Evolutionary conservation across 2,888 invertebrate genomes (phyloP).

Genomic region (Entomobrya multifasciata): DNA sequence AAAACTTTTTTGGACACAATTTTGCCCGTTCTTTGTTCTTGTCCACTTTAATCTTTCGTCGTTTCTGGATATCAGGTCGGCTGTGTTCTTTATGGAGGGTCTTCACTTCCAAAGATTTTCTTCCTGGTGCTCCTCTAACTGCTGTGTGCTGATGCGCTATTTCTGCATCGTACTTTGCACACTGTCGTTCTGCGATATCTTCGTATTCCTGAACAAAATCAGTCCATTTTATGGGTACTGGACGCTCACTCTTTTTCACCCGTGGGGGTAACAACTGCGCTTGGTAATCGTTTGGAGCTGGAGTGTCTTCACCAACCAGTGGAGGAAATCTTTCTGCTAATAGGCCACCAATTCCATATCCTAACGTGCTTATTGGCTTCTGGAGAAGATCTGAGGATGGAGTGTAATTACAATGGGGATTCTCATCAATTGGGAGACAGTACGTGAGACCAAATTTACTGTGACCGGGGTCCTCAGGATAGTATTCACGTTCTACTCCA

Average conservation of each 20-base stretch:
- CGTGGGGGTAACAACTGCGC: conserved; percentile 1
- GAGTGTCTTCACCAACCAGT: neutral
- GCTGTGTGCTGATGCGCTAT: neutral
- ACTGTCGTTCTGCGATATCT: conserved; percentile 14
- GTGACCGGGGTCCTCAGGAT: conserved; percentile 58
- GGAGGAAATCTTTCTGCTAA: conserved; percentile 40
- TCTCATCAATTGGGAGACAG: conserved; percentile 27
- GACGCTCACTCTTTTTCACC: neutral
- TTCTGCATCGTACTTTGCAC: neutral
- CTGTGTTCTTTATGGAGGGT: too few species aligned
- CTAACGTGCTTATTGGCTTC: conserved; percentile 57
- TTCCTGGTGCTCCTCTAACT: neutral
- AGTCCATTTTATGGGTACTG: conserved; percentile 9
- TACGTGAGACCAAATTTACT: conserved; percentile 13
- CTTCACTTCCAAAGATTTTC: neutral
- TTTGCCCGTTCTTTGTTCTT: neutral
- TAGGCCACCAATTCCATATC: conserved; percentile 70
- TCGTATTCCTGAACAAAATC: conserved; percentile 47
- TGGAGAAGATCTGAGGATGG: conserved; percentile 20
- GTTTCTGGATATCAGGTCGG: neutral
- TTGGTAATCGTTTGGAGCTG: conserved; percentile 57
- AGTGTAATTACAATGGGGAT: neutral
- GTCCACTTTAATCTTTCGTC: neutral
- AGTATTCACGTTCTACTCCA: conserved; percentile 44
- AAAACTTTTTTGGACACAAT: neutral